Evolutionary conservation across 2,113 vertebrate species (phyloP).

Genomic region (Myrmophylax atrothorax): DNA sequence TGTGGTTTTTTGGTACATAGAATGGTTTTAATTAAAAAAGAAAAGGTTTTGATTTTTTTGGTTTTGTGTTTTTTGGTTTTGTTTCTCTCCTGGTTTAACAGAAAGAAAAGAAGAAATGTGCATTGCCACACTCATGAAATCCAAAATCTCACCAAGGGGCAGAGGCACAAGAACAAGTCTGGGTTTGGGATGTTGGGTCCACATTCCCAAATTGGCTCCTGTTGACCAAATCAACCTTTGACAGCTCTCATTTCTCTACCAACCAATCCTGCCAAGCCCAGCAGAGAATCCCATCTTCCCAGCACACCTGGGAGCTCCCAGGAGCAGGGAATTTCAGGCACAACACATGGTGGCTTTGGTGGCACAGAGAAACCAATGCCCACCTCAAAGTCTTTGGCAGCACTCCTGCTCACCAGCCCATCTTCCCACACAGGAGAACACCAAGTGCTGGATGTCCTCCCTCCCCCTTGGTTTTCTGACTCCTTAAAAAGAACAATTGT

Average conservation of each 20-base stretch:
- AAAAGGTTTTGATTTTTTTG: no score
- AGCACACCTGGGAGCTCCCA: accelerated
- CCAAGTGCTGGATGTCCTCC: not conserved
- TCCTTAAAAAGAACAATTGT: not conserved
- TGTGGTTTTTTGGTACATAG: not conserved
- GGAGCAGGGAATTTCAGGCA: not conserved
- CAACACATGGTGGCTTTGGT: not conserved
- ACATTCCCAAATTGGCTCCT: accelerated
- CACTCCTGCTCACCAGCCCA: not conserved
- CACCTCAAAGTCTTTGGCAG: not conserved
- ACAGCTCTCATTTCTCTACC: not conserved
- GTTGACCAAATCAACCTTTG: not conserved
- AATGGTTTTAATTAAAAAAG: not conserved
- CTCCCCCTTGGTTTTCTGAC: not conserved
- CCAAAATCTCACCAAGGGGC: not conserved
- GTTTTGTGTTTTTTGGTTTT: not conserved
- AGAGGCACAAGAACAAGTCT: not conserved
- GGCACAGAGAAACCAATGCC: not conserved
- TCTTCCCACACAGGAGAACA: not conserved
- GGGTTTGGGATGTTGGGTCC: not conserved
- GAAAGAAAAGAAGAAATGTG: not conserved
- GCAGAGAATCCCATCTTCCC: not conserved
- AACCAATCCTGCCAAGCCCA: not conserved
- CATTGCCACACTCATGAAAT: not conserved
- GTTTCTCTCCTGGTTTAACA: not conserved